Percentiles rank a stretch among this genome's conserved stretches.
Conservation (phyloP, 2,888 invertebrate species). For the Hecatera dysodea region DNA sequence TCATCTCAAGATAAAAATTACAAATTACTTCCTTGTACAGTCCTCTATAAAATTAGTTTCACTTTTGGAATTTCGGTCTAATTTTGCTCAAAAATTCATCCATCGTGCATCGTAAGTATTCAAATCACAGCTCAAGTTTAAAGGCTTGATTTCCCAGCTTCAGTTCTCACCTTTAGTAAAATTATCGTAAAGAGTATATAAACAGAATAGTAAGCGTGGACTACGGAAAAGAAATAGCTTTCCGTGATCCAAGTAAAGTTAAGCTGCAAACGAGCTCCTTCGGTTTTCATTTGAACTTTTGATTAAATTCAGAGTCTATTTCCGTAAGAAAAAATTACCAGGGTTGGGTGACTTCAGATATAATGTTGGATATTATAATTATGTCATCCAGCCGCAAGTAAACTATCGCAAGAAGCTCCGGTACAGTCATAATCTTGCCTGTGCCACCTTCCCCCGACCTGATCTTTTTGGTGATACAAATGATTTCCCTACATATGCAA, state of each 20-base stretch:
- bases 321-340: neutral
- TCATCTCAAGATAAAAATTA: too few relatives aligned
- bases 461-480: too few relatives aligned
- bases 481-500: too few relatives aligned
- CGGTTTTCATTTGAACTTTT: conserved; percentile 43
- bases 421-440: too few relatives aligned
- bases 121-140: neutral
- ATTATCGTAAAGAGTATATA: conserved; percentile 17
- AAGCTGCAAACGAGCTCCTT: conserved; percentile 51
- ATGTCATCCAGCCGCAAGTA: too few relatives aligned
- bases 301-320: conserved; percentile 13
- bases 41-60: neutral
- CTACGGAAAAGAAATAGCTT: conserved; percentile 37
- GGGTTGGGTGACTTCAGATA: too few relatives aligned
- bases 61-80: too few relatives aligned
- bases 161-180: conserved; percentile 17
- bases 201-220: conserved; percentile 28
- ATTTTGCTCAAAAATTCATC: too few relatives aligned
- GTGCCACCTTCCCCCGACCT: too few relatives aligned
- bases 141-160: conserved; percentile 5
- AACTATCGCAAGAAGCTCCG: too few relatives aligned
- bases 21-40: neutral
- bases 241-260: conserved; percentile 42
- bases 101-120: neutral
- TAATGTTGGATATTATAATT: too few relatives aligned